Evolutionary conservation across 92 coral and sea anemone species (phyloP), one percentile per base, ranked within the genome.

Genomic region (Siderastrea siderea): DNA sequence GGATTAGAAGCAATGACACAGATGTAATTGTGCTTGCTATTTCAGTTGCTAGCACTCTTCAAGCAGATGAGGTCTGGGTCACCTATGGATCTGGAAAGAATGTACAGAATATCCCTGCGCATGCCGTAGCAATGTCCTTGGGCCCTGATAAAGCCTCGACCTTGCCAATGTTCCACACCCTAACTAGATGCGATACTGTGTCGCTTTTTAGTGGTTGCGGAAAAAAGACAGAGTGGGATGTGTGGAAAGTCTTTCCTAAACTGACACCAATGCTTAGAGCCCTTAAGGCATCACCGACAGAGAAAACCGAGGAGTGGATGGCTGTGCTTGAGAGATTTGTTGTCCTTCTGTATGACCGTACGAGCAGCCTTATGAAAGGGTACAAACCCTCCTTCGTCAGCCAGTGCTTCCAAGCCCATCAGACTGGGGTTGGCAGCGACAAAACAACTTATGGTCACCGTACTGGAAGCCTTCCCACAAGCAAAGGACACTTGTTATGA

Each of bases 101-200:
- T 49, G 79, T 86, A 6, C 81, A 38, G 62, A 5, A 74, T 59
- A 59, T 70, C 53, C 59, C 90, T 10, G 84, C 77, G 50, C 93
- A 90, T 61, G n/a, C 64, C 52, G 71, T 91, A 19, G 92, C 93
- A 14, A 63, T 86, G 44, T 84, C 96, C 59, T 52, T 94, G 43
- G 92, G 96, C 47, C 86, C 68, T 11, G 83, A 67, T 8, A 91
- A 78, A 88, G 66, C 96, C 12, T 79, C 89, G 1, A 74, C 85
- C 12, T 65, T 87, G 63, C 96, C 94, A 59, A 44, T 93, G 83
- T 93, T 93, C 64, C 94, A 94, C 60, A 92, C 96, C 13, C 85
- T 90, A 3, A 93, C 93, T 12, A 92, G 96, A 52, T 93, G 93
- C 73, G 96, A 93, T 75, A 90, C 93, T 52, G 93, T 90, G 43